Evolutionary conservation across 2,113 vertebrate genomes (phyloP), one percentile per base, ranked within the genome.

Genomic region (Cromileptes altivelis): DNA sequence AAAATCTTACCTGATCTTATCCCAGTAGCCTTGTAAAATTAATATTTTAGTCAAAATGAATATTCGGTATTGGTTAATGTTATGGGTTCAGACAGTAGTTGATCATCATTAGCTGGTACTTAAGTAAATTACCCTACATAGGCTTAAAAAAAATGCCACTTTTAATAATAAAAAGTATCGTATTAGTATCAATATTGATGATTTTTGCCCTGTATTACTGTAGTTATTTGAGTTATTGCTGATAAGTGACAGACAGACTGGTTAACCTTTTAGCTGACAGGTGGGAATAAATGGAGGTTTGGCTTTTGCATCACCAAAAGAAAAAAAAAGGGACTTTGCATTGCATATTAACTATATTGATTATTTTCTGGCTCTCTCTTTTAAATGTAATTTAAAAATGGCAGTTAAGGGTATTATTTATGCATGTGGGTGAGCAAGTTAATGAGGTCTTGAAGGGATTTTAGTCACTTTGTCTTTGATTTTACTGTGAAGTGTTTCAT

Each of bases 191-290:
- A 30, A 30, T 30, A 30, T 30, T 4, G 30, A 30, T 30, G 30
- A 30, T 30, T 30, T 30, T 30, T 30, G 27, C 30, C 30, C 30
- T 30, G 30, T 30, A 5, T 30, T 30, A 30, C 30, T 30, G n/a
- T n/a, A n/a, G n/a, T 30, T 4, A 30, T 30, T 4, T 30, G 30
- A 30, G 30, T 30, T 30, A 30, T 5, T 30, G 30, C 30, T 30
- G 30, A 30, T 30, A 30, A 30, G 30, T 30, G 30, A 30, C 18
- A 33, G n/a, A 5, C 25, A 12, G 30, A 60, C 70, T 23, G 23
- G 19, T 27, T 61, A 55, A 80, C 77, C 71, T 75, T 70, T 80
- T 4, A 42, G 50, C 64, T 75, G 70, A 23, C 63, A 19, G 25
- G 37, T n/a, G 23, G 4, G 75, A 72, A 58, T 15, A 3, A 49